Base-by-base conservation (phyloP, 2,797 vertebrate species). In the Miichthys miiuy region DNA sequence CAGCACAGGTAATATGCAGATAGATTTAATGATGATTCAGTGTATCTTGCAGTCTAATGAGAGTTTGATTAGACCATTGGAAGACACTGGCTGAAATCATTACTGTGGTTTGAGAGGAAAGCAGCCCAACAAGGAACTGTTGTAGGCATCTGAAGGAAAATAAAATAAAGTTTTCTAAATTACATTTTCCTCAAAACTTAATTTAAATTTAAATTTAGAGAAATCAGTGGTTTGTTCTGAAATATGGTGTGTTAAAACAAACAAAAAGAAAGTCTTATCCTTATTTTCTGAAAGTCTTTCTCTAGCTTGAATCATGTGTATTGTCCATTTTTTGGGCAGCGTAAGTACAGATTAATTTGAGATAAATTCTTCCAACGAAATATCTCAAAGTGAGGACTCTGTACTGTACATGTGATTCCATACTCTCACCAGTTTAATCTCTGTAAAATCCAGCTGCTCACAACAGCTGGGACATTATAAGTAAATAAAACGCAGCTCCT, bases 1-100 rank as follows among this genome's bases (percentile, higher is more conserved):
- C 87, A 85, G 83, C 77, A 78, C 91, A 93, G 93, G 93, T 94
- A 92, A 89, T 85, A 92, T 90, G 90, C 87, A 92, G 85, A 94
- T 91, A 82, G 81, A 88, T 91, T 86, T 91, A 90, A 91, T 85
- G 90, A 91, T 91, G 90, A 93, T 91, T 92, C 87, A 91, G 91
- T 92, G 91, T 70, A 86, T 88, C 86, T 85, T 25, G 67, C 70
- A 78, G 75, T 82, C 82, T 90, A 90, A 93, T 74, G 74, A 91
- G 88, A 80, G 79, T 89, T 88, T 89, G 83, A 91, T 88, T 89
- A 84, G 79, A 91, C 83, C 75, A 80, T 89, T 87, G 82, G 86
- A 91, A 72, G 83, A 83, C 57, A 66, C 69, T 63, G 77, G 83
- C 84, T 85, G 63, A 66, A 90, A 89, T 88, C 86, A 69, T 91